Base-by-base conservation (phyloP, 1,140 invertebrate genomes). In the Drosophila funebris region DNA sequence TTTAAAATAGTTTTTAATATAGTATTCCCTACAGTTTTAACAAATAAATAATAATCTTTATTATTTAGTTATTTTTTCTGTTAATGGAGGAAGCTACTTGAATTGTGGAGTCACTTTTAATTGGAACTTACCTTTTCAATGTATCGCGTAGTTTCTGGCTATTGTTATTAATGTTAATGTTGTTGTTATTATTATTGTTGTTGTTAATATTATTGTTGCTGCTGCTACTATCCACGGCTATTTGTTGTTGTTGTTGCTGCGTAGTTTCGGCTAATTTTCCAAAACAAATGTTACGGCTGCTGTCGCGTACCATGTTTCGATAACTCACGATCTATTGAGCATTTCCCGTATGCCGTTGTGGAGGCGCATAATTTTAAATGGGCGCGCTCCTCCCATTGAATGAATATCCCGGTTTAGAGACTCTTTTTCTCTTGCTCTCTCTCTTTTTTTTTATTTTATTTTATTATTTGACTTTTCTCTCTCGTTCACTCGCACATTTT, bases 261-360 rank as follows among this genome's bases (percentile, higher is more conserved):
- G 98, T 97, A 95, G 98, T 98, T 95, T 99, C 97, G 95, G 98
- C 97, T 95, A 99, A 97, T 96, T 99, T 99, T 96, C 98, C 98
- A 95, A 99, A 97, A 97, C 97, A 98, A 94, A 99, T 96, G 95
- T 99, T 98, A 95, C 98, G 97, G 95, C 98, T 99, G 96, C 62
- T 87, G 75, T 99, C 97, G 96, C 98, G 98, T 96, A 99, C 98
- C 98, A 99, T 99, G 96, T 96, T 97, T 96, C 62, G 78, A 82
- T 37, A 78, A 87, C 78, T 82, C 83, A 82, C 83, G 70, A 74
- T 78, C 68, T 87, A 78, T 81, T 63, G 67, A 87, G 82, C 92
- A 78, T 89, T 83, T 88, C 73, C 54, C 73, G 73, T 54, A 82
- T 85, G 68, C 83, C 70, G 58, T 52, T 52, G 68, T 69, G 74